phyloP scores from a whole-genome alignment of 2,797 vertebrate species.

The Epinephelus awoara region DNA sequence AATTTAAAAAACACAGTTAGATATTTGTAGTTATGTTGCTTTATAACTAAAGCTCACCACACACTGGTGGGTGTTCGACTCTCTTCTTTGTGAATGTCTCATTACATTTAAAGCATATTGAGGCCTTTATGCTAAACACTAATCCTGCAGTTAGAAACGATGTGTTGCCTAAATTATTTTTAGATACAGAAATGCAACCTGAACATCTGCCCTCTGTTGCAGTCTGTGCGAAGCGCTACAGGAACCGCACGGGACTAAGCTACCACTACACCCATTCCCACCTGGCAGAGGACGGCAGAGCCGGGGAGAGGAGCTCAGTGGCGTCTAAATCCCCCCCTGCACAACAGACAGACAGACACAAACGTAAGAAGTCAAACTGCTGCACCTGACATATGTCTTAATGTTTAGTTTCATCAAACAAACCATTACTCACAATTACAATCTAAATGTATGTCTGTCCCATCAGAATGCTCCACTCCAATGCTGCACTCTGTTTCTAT shows the following conservation, averaged over 20 bases:
- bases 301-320: conserved; percentile 89
- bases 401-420: background rate
- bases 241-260: conserved; percentile 96
- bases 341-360: conserved; percentile 92
- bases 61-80: conserved; percentile 3
- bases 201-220: conserved; percentile 39
- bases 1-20: background rate
- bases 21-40: conserved; percentile 19
- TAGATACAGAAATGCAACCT: conserved; percentile 9
- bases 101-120: conserved; percentile 2
- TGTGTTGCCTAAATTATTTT: background rate
- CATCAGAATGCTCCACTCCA: background rate
- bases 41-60: background rate
- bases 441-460: background rate
- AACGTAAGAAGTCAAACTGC: conserved; percentile 86
- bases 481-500: background rate
- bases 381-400: background rate
- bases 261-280: conserved; percentile 98
- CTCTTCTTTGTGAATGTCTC: background rate
- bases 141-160: background rate
- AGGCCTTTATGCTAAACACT: background rate
- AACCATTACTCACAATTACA: background rate
- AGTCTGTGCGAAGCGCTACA: conserved; percentile 98
- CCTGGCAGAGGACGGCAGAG: conserved; percentile 92
- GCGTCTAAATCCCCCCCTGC: conserved; percentile 84